A percentile compares a stretch with the other conserved stretches of the same genome.
Evolutionary conservation across 2,113 vertebrate species (phyloP).

Genomic region (Corythornis madagascariensis): DNA sequence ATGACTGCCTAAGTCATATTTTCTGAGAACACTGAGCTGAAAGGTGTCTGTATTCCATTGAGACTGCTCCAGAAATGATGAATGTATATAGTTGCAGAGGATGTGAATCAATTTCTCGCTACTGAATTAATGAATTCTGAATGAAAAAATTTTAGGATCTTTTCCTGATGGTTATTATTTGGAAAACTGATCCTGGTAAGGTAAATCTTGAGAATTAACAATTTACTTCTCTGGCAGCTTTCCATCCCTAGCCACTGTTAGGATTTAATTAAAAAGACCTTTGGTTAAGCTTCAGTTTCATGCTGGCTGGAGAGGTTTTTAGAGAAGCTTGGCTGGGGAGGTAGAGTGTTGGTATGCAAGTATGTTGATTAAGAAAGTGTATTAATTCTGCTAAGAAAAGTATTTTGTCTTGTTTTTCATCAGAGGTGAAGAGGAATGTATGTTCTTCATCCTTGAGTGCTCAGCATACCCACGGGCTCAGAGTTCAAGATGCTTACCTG

Average conservation of each 20-base stretch:
- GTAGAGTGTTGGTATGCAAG: neutral
- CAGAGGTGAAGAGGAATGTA: neutral
- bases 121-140: neutral
- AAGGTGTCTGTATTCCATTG: neutral
- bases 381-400: neutral
- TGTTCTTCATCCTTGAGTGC: neutral
- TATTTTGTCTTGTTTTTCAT: neutral
- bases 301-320: neutral
- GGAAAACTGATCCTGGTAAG: neutral
- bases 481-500: neutral
- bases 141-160: neutral
- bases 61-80: neutral
- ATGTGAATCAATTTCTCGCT: neutral
- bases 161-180: neutral
- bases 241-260: neutral
- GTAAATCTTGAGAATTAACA: neutral
- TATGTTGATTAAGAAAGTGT: neutral
- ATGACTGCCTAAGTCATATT: neutral
- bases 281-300: neutral
- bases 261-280: neutral
- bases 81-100: neutral
- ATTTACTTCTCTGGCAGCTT: neutral
- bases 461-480: neutral
- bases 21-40: neutral
- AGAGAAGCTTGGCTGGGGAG: neutral